Evolutionary conservation across 2,113 vertebrate species (phyloP).

Genomic region (Sula dactylatra): DNA sequence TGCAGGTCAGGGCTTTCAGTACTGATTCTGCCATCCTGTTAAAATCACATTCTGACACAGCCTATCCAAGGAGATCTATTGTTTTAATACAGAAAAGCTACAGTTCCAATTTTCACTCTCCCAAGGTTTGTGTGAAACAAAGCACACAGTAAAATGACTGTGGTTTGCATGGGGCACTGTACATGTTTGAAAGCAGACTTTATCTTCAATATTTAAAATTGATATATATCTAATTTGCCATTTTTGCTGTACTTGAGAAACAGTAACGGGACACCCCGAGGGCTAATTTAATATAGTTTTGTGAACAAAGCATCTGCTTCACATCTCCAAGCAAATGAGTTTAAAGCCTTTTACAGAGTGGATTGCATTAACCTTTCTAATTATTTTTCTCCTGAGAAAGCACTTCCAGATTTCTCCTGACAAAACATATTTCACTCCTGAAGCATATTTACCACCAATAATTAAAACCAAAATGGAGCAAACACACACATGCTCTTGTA

Average conservation of each 20-base stretch:
- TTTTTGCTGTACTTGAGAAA: conserved; percentile 9
- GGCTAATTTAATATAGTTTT: conserved; percentile 20
- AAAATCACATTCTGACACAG: neutral
- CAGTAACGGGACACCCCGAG: neutral
- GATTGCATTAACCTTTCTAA: conserved; percentile 60
- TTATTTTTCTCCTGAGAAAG: conserved; percentile 58
- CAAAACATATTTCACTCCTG: conserved; percentile 24
- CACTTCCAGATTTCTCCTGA: conserved; percentile 52
- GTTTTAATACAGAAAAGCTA: neutral
- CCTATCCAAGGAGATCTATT: neutral
- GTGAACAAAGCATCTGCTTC: conserved; percentile 37
- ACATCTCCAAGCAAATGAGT: conserved; percentile 28
- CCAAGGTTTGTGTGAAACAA: neutral
- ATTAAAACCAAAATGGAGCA: neutral
- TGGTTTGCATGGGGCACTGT: neutral
- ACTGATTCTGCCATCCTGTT: neutral
- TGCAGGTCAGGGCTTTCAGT: neutral
- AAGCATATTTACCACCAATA: neutral
- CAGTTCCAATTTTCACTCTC: neutral
- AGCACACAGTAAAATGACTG: neutral
- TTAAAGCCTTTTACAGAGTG: neutral
- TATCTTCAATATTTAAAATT: neutral
- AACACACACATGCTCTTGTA: neutral
- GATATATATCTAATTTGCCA: conserved; percentile 4
- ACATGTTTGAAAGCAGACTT: neutral